Conservation (phyloP, 2,797 vertebrate species). For the Echeneis naucrates region DNA sequence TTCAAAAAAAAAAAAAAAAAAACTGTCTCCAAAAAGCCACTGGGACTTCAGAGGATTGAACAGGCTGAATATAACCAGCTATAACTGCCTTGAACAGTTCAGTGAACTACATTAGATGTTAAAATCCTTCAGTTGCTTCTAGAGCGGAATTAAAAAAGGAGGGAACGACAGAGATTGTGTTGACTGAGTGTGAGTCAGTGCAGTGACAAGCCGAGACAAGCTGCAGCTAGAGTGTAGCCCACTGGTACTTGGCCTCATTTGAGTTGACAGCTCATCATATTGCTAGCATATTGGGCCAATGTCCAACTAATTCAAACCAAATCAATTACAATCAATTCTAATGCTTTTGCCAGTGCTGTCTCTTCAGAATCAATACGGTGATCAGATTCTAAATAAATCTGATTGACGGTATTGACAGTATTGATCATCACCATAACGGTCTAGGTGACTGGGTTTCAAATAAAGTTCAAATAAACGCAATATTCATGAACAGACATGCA, state of each 20-base stretch:
- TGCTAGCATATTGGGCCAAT: not conserved
- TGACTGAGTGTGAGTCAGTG: not conserved
- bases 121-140: not conserved
- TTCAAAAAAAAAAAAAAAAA: not conserved
- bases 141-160: not conserved
- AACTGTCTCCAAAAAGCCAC: conserved; percentile 5
- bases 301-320: not conserved
- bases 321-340: not conserved
- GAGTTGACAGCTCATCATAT: not conserved
- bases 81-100: not conserved
- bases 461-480: not conserved
- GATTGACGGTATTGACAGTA: too few relatives aligned
- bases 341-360: not conserved
- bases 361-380: too few relatives aligned
- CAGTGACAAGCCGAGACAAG: not conserved
- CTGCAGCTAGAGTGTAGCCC: not conserved
- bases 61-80: not conserved
- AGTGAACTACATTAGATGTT: not conserved
- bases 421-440: not conserved
- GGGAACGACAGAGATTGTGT: not conserved
- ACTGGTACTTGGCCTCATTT: not conserved
- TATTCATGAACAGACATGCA: not conserved
- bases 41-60: conserved; percentile 2
- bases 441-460: not conserved
- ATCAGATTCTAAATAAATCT: too few relatives aligned